These are phyloP conservation scores for Zingel zingel DNA, from an alignment of 2,113 vertebrate species.

Conservation along the genomic window DNA sequence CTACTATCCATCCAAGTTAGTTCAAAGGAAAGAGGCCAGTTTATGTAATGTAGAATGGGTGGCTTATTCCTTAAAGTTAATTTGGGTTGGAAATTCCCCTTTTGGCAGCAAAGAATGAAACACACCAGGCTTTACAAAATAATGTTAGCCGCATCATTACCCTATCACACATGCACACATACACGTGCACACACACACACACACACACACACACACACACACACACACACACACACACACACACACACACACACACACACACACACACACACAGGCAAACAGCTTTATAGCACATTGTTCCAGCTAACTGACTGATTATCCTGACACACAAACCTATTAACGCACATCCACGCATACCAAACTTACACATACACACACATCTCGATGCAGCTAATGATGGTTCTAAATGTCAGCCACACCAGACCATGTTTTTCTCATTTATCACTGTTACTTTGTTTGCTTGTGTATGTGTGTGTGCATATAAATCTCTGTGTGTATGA, in stretches of 20 bases:
- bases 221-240: neutral
- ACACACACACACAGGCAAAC: constrained; percentile 23
- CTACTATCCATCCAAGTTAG: constrained; percentile 29
- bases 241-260: neutral
- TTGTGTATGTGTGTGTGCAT: constrained; percentile 40
- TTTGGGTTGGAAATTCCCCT: constrained; percentile 44
- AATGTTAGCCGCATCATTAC: constrained; percentile 60
- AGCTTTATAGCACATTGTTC: constrained; percentile 64
- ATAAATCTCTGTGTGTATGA: constrained; percentile 40
- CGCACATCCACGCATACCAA: constrained; percentile 35
- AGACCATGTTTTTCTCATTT: constrained; percentile 71
- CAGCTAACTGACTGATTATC: constrained; percentile 69
- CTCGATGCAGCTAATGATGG: constrained; percentile 61
- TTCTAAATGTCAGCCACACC: constrained; percentile 79
- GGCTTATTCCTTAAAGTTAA: constrained; percentile 51
- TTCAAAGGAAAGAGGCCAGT: constrained; percentile 36
- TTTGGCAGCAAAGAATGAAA: constrained; percentile 55
- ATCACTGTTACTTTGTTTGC: constrained; percentile 61
- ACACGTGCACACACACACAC: neutral
- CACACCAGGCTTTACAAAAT: constrained; percentile 54
- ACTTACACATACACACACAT: constrained; percentile 38
- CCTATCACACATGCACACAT: constrained; percentile 3
- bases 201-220: neutral
- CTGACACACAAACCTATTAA: constrained; percentile 62
- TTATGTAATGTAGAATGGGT: constrained; percentile 28